Percentiles rank a stretch among this genome's conserved stretches.
phyloP scores from a whole-genome alignment of 2,797 vertebrate genomes.

The Microchirus variegatus region DNA sequence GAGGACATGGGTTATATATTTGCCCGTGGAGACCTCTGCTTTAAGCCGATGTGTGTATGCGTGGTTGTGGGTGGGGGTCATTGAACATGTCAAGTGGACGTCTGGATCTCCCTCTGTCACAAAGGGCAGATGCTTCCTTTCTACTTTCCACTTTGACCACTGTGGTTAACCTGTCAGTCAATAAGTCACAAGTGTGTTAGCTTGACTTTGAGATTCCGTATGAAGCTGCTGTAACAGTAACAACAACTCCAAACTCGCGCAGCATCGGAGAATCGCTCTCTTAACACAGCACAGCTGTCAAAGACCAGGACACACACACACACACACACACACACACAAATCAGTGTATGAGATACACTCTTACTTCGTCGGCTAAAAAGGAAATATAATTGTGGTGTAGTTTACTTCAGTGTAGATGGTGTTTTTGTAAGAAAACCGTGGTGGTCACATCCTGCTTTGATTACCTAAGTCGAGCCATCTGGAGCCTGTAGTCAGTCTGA shows the following conservation, averaged over 20 bases:
- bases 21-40: conserved; percentile 28
- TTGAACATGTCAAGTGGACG: conserved; percentile 48
- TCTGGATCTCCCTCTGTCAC: conserved; percentile 28
- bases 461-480: conserved; percentile 65
- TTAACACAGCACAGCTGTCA: conserved; percentile 25
- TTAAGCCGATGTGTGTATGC: conserved; percentile 15
- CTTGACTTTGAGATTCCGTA: too few relatives aligned
- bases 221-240: too few relatives aligned
- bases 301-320: neutral
- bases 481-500: conserved; percentile 46
- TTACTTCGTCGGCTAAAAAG: conserved; percentile 22
- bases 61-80: conserved; percentile 40
- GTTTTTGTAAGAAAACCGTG: conserved; percentile 58
- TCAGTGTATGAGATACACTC: conserved; percentile 14
- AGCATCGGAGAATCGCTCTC: conserved; percentile 13
- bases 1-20: conserved; percentile 41
- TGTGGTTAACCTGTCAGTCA: too few relatives aligned
- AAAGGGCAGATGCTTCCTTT: conserved; percentile 20
- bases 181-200: too few relatives aligned
- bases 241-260: too few relatives aligned
- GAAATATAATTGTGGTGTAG: conserved; percentile 36
- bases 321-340: neutral
- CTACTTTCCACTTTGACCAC: too few relatives aligned
- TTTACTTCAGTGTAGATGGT: conserved; percentile 52
- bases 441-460: conserved; percentile 69